A percentile compares a stretch with the other conserved stretches of the same genome.
These are phyloP conservation scores for Diarsia rubi DNA, from an alignment of 2,888 invertebrate species.

Conservation along the genomic window DNA sequence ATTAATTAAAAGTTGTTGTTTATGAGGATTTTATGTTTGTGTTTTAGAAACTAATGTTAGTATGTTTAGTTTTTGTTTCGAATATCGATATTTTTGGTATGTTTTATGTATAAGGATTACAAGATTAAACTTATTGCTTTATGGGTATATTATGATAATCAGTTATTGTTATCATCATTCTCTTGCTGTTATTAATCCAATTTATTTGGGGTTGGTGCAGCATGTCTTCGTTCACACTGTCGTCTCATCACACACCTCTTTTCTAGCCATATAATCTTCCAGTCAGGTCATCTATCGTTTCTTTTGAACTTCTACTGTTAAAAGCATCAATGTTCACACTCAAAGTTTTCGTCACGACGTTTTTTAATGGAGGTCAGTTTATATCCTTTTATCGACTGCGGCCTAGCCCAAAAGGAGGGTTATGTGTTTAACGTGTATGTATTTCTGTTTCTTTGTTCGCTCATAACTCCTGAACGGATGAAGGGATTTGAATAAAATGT, in stretches of 20 bases:
- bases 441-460: too few relatives aligned
- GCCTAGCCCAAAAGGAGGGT: too few relatives aligned
- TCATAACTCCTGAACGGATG: too few relatives aligned
- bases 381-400: background rate
- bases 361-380: background rate
- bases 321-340: background rate
- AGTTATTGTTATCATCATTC: background rate
- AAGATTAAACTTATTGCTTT: background rate
- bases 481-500: too few relatives aligned
- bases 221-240: background rate
- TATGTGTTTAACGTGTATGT: too few relatives aligned
- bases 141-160: background rate
- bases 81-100: background rate
- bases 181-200: too few relatives aligned
- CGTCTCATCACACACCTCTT: background rate
- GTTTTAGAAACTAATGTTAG: slow-evolving; percentile 12
- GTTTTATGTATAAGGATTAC: background rate
- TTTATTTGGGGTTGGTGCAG: too few relatives aligned
- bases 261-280: background rate
- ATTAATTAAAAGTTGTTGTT: slow-evolving; percentile 59
- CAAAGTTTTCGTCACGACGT: background rate
- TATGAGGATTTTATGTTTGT: slow-evolving; percentile 23
- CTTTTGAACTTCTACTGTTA: background rate
- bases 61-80: background rate
- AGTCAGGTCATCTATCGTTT: background rate